These are phyloP conservation scores for Ianthella basta DNA, from an alignment of 37 sponge, comb jelly and placozoan genomes.

Conservation along the genomic window DNA sequence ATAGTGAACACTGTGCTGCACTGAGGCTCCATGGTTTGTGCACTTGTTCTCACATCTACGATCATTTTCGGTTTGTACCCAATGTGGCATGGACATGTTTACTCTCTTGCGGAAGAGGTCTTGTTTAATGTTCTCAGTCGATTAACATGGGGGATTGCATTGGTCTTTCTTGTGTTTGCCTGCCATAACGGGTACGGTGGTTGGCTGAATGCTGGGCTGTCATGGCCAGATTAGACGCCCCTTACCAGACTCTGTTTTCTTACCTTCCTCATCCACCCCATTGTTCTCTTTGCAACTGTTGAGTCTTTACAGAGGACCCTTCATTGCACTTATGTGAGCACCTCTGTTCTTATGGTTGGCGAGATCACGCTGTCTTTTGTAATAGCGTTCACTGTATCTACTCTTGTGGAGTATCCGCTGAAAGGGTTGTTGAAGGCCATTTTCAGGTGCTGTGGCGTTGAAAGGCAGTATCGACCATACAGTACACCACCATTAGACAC, in stretches of 20 bases:
- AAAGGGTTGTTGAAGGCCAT: conserved; percentile 50
- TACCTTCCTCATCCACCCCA: conserved; percentile 86
- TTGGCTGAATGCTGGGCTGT: conserved; percentile 63
- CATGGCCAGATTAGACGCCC: conserved; percentile 84
- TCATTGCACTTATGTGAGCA: conserved; percentile 36
- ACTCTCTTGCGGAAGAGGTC: conserved; percentile 57
- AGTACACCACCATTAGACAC: not conserved
- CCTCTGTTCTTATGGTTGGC: conserved; percentile 48
- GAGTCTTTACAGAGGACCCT: conserved; percentile 26
- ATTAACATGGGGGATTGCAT: conserved; percentile 64
- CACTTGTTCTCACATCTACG: conserved; percentile 19
- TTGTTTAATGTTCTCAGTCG: conserved; percentile 62
- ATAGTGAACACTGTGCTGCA: conserved; percentile 24
- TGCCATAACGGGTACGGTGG: conserved; percentile 90
- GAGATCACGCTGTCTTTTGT: conserved; percentile 62
- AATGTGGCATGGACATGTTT: conserved; percentile 56
- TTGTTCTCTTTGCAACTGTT: conserved; percentile 61
- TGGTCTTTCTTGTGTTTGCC: conserved; percentile 63
- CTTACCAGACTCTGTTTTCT: conserved; percentile 79
- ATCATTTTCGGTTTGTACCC: conserved; percentile 69
- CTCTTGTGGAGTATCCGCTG: conserved; percentile 78
- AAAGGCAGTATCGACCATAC: not conserved
- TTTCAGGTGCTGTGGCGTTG: conserved; percentile 36
- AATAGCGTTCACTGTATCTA: conserved; percentile 55
- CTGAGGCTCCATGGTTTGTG: conserved; percentile 36